Evolutionary conservation across 92 coral and sea anemone species (phyloP).

Genomic region (Desmophyllum pertusum): DNA sequence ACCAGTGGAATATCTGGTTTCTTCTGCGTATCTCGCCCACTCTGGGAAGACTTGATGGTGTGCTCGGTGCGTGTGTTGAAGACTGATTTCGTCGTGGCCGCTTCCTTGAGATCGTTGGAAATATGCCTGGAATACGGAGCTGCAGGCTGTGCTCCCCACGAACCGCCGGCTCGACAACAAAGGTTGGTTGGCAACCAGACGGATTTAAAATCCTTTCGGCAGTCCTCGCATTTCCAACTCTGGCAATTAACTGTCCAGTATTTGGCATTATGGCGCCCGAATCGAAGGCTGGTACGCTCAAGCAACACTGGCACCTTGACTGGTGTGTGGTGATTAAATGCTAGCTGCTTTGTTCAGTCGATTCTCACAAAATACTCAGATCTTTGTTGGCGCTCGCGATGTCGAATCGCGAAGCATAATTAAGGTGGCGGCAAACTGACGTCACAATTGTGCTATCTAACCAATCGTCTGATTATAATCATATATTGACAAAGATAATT

Average conservation of each 20-base stretch:
- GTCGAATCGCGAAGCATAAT: constrained; percentile 39
- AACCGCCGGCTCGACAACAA: constrained; percentile 77
- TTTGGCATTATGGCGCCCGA: constrained; percentile 80
- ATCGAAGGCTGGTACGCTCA: background rate
- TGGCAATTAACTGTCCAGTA: constrained; percentile 81
- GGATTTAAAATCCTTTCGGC: constrained; percentile 82
- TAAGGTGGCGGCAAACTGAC: constrained; percentile 35
- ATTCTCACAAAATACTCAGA: background rate
- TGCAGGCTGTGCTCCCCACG: constrained; percentile 45
- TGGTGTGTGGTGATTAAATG: background rate
- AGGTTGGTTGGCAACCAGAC: constrained; percentile 95
- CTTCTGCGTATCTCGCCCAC: background rate
- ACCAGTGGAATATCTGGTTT: constrained; percentile 44
- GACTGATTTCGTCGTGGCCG: constrained; percentile 29
- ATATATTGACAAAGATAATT: constrained; percentile 31
- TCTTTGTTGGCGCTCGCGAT: constrained; percentile 36
- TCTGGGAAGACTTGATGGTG: constrained; percentile 13
- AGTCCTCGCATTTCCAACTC: constrained; percentile 79
- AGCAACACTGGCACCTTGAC: background rate
- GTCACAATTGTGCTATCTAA: constrained; percentile 54
- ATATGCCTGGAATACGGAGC: constrained; percentile 76
- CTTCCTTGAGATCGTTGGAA: constrained; percentile 46
- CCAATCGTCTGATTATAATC: constrained; percentile 55
- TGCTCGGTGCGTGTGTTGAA: constrained; percentile 25
- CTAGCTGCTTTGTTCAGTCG: background rate